Percentiles rank a stretch among this genome's conserved stretches.
Conservation (phyloP, 2,888 invertebrate species). For the Anthophora plumipes region DNA sequence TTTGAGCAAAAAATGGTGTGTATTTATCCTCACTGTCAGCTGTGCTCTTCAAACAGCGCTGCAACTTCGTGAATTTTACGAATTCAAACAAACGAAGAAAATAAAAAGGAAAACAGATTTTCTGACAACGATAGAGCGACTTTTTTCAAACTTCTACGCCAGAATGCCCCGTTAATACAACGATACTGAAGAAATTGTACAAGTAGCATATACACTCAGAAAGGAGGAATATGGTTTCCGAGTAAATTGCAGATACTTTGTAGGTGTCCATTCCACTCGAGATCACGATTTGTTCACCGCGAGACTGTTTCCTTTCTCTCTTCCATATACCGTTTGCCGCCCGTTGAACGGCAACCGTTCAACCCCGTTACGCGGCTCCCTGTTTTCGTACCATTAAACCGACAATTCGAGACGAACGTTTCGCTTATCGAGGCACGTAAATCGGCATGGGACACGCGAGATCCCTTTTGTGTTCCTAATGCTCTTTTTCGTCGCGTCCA, state of each 20-base stretch:
- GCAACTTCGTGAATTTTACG: too few relatives aligned
- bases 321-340: neutral
- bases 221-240: neutral
- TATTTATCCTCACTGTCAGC: too few relatives aligned
- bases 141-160: too few relatives aligned
- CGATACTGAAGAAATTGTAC: too few relatives aligned
- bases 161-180: too few relatives aligned
- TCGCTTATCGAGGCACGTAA: constrained; percentile 43
- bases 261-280: constrained; percentile 14
- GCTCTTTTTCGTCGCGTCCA: constrained; percentile 16
- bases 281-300: constrained; percentile 15
- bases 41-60: too few relatives aligned
- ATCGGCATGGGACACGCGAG: constrained; percentile 31
- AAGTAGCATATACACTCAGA: too few relatives aligned
- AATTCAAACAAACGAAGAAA: too few relatives aligned
- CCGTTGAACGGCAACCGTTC: constrained; percentile 1
- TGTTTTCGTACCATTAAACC: constrained; percentile 23
- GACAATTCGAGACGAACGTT: constrained; percentile 27
- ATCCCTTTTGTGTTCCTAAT: constrained; percentile 17
- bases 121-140: too few relatives aligned
- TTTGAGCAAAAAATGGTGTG: too few relatives aligned
- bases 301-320: neutral
- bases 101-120: too few relatives aligned
- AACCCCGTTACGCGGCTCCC: neutral
- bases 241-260: constrained; percentile 19